Conservation (phyloP, 2,888 invertebrate genomes). For the Drosophila barbarae region DNA sequence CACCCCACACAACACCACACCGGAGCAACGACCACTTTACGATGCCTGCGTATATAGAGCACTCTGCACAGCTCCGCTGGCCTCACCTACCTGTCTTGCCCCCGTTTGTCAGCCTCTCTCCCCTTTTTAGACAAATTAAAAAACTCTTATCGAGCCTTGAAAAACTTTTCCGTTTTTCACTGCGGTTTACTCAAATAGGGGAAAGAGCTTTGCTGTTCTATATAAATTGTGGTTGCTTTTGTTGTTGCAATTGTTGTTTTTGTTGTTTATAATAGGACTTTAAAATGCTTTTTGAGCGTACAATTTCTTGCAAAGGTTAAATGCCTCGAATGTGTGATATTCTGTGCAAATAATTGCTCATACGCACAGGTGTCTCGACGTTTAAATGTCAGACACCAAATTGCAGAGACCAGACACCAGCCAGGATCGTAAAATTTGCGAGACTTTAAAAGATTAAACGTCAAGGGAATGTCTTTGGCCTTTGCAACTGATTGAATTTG, state of each 20-base stretch:
- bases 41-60: constrained; percentile 12
- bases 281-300: constrained; percentile 57
- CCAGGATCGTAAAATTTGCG: constrained; percentile 6
- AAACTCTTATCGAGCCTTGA: constrained; percentile 68
- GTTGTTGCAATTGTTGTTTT: constrained; percentile 17
- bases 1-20: constrained; percentile 18
- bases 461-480: not conserved
- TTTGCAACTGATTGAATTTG: constrained; percentile 6
- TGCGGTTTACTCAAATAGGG: constrained; percentile 49
- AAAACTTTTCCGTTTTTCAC: constrained; percentile 53
- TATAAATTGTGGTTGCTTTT: constrained; percentile 45
- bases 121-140: constrained; percentile 73
- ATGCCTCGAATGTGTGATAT: constrained; percentile 61
- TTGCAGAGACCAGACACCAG: constrained; percentile 13
- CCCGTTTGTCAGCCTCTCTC: constrained; percentile 4
- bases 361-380: constrained; percentile 44
- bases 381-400: constrained; percentile 25
- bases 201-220: constrained; percentile 18
- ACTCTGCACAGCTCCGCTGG: constrained; percentile 1
- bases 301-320: constrained; percentile 62
- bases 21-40: constrained; percentile 24
- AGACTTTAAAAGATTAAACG: constrained; percentile 16
- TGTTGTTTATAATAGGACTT: constrained; percentile 44
- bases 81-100: not conserved
- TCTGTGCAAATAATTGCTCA: constrained; percentile 55